These are phyloP conservation scores for Bettongia penicillata DNA, from an alignment of 2,113 vertebrate genomes.

Conservation along the genomic window DNA sequence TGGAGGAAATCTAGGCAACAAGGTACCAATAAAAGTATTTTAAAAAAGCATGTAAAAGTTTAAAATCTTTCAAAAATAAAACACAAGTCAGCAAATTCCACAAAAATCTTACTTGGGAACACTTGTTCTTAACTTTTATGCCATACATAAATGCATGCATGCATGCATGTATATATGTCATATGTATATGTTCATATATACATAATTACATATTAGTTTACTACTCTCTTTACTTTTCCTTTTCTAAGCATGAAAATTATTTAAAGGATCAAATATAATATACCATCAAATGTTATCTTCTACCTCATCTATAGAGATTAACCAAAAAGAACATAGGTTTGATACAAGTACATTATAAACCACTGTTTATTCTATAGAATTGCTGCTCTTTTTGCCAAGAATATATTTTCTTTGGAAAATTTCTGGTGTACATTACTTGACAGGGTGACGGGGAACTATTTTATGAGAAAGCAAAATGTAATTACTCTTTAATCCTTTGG, in stretches of 20 bases:
- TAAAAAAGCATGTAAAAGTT: not conserved
- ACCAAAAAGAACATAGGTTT: not conserved
- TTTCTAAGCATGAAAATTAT: conserved; percentile 15
- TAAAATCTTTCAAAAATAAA: not conserved
- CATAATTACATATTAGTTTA: not conserved
- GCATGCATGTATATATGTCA: too few species aligned
- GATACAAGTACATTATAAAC: not conserved
- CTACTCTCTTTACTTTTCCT: not conserved
- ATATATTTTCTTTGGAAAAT: not conserved
- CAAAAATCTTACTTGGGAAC: not conserved
- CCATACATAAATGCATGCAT: too few species aligned
- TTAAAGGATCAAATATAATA: not conserved
- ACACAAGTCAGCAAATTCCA: not conserved
- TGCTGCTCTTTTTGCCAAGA: not conserved
- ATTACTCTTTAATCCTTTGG: conserved; percentile 44
- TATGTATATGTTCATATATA: not conserved
- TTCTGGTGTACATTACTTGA: fast-evolving
- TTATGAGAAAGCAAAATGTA: not conserved
- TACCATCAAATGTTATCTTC: not conserved
- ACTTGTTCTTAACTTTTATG: not conserved
- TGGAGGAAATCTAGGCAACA: not conserved
- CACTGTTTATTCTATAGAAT: not conserved
- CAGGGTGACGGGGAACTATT: not conserved
- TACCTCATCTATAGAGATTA: not conserved
- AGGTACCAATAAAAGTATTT: too few species aligned